Percentiles rank a stretch among this genome's conserved stretches.
These are phyloP conservation scores for Glossosoma conforme DNA, from an alignment of 1,140 invertebrate genomes.

Conservation along the genomic window DNA sequence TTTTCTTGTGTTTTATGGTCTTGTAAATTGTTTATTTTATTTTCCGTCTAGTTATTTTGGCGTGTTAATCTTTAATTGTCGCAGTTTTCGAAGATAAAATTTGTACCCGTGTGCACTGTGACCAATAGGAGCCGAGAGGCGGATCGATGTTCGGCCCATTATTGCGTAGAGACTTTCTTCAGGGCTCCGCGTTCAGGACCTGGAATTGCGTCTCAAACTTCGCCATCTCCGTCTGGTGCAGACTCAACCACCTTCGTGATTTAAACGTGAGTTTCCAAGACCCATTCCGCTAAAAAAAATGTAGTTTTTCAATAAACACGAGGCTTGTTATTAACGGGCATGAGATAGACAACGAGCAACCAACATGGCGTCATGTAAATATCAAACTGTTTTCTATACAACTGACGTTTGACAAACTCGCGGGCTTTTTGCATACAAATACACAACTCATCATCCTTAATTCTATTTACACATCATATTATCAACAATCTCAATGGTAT, in stretches of 20 bases:
- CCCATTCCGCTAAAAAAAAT: slow-evolving; percentile 11
- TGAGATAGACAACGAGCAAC: slow-evolving; percentile 36
- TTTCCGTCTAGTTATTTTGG: too few relatives aligned
- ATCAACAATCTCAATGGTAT: too few relatives aligned
- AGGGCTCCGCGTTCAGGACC: slow-evolving; percentile 56
- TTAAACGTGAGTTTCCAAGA: slow-evolving; percentile 45
- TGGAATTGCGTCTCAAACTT: slow-evolving; percentile 57
- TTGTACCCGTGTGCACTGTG: background rate
- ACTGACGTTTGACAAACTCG: background rate
- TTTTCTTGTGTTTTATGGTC: too few relatives aligned
- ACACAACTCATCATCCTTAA: too few relatives aligned
- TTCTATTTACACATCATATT: too few relatives aligned
- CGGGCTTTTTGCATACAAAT: too few relatives aligned
- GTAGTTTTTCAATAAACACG: slow-evolving; percentile 19
- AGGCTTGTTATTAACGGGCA: background rate
- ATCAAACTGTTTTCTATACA: slow-evolving; percentile 8
- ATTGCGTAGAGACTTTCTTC: slow-evolving; percentile 53
- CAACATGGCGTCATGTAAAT: slow-evolving; percentile 46
- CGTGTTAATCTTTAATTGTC: too few relatives aligned
- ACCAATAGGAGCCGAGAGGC: slow-evolving; percentile 35
- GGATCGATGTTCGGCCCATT: slow-evolving; percentile 60
- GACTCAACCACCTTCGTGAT: slow-evolving; percentile 51
- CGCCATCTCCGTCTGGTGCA: slow-evolving; percentile 53
- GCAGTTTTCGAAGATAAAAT: background rate
- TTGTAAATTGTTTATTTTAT: too few relatives aligned